phyloP scores from a whole-genome alignment of 2,797 vertebrate species.

The Syndactyla subalaris region DNA sequence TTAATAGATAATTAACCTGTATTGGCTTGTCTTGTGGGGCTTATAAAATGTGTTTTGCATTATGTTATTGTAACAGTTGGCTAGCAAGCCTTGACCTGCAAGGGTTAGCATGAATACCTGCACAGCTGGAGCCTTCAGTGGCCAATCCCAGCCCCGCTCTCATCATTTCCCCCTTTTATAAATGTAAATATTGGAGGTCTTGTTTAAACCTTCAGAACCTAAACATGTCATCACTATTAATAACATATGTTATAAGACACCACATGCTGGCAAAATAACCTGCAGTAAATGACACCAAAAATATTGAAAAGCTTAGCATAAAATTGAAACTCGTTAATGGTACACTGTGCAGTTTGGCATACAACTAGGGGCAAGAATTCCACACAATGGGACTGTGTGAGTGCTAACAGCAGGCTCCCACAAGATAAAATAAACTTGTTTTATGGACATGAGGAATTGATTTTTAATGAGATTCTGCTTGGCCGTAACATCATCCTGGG shows the following conservation, averaged over 20 bases:
- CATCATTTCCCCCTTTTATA: constrained; percentile 48
- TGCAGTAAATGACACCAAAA: constrained; percentile 72
- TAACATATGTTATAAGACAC: constrained; percentile 74
- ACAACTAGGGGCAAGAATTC: constrained; percentile 69
- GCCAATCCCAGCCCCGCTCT: constrained; percentile 36
- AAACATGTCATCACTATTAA: constrained; percentile 68
- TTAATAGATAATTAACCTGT: constrained; percentile 28
- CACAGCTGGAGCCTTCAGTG: constrained; percentile 44
- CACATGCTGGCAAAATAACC: constrained; percentile 63
- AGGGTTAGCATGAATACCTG: constrained; percentile 60
- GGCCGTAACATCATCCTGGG: constrained; percentile 73
- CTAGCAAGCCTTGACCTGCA: constrained; percentile 56
- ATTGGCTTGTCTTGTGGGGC: constrained; percentile 6
- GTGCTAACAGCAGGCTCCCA: constrained; percentile 73
- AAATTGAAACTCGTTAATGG: constrained; percentile 77
- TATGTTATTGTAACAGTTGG: constrained; percentile 64
- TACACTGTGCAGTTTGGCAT: constrained; percentile 63
- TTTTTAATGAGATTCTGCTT: constrained; percentile 81
- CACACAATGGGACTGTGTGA: constrained; percentile 75
- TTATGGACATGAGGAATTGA: constrained; percentile 79
- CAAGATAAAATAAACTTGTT: constrained; percentile 81
- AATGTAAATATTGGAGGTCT: constrained; percentile 70
- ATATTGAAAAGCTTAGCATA: constrained; percentile 77
- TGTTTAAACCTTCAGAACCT: constrained; percentile 69
- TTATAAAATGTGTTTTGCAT: constrained; percentile 64